Percentiles rank a stretch among this genome's conserved stretches.
These are phyloP conservation scores for Tapirus terrestris DNA, from an alignment of 2,113 vertebrate genomes.

Conservation along the genomic window DNA sequence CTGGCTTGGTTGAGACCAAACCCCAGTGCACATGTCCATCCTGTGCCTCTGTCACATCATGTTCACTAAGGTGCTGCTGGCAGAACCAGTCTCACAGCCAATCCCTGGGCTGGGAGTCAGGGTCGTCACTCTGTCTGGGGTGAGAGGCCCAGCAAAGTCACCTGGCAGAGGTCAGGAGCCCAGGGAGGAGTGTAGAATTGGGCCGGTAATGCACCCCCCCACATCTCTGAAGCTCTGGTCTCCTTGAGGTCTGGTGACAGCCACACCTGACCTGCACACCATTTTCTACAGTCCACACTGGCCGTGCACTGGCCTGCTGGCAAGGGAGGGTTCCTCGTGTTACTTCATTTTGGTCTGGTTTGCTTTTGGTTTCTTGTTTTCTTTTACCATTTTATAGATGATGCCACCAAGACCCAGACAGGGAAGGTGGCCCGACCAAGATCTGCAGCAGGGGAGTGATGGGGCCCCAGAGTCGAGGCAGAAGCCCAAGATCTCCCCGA, in stretches of 20 bases:
- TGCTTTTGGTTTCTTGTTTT: background rate
- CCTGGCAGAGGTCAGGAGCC: background rate
- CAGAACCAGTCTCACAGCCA: background rate
- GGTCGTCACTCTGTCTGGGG: background rate
- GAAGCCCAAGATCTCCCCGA: too few relatives aligned
- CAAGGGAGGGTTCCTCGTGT: background rate
- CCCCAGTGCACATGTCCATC: background rate
- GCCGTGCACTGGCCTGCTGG: background rate
- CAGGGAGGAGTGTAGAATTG: background rate
- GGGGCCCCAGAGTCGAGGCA: background rate
- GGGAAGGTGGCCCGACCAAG: background rate
- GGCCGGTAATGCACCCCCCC: background rate
- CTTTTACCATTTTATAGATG: background rate
- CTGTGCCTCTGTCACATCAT: background rate
- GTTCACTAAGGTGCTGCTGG: background rate
- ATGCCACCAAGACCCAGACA: background rate
- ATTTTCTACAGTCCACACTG: background rate
- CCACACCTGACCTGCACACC: fast-evolving
- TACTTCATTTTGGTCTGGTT: background rate
- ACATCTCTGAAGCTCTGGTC: background rate
- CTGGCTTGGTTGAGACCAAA: background rate
- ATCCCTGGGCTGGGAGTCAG: too few relatives aligned
- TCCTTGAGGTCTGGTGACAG: background rate
- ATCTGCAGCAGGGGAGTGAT: background rate
- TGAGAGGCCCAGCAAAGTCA: background rate